These are phyloP conservation scores for Zaprionus obscuricornis DNA, from an alignment of 2,888 invertebrate genomes.

Conservation along the genomic window DNA sequence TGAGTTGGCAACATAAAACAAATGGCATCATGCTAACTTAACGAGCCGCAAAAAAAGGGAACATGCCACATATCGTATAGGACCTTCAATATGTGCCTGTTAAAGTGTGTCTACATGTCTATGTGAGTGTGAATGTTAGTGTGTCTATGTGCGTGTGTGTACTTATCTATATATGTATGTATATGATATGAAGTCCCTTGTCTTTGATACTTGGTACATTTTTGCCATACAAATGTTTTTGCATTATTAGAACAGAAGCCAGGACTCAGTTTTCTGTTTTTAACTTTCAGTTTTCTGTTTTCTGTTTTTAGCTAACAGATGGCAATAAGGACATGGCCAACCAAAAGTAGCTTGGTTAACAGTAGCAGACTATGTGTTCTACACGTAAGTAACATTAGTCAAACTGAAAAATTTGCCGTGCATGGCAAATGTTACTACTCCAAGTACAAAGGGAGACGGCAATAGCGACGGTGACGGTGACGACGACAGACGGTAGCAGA, in stretches of 20 bases:
- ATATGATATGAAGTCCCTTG: slow-evolving; percentile 44
- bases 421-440: slow-evolving; percentile 38
- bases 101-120: too few relatives aligned
- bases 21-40: slow-evolving; percentile 65
- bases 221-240: slow-evolving; percentile 62
- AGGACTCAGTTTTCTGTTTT: neutral
- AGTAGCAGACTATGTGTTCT: slow-evolving; percentile 39
- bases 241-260: slow-evolving; percentile 54
- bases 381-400: slow-evolving; percentile 74
- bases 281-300: neutral
- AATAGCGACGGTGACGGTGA: neutral
- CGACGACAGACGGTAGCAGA: too few relatives aligned
- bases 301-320: neutral
- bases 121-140: too few relatives aligned
- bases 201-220: slow-evolving; percentile 35
- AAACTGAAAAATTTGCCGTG: slow-evolving; percentile 63
- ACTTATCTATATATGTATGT: neutral
- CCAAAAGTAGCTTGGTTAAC: slow-evolving; percentile 6
- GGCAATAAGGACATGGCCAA: neutral
- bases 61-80: slow-evolving; percentile 29
- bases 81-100: too few relatives aligned
- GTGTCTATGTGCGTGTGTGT: slow-evolving; percentile 14
- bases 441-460: slow-evolving; percentile 2
- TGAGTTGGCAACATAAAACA: slow-evolving; percentile 66
- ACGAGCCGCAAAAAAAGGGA: slow-evolving; percentile 59